Percentiles rank a stretch among this genome's conserved stretches.
phyloP scores from a whole-genome alignment of 1,140 invertebrate species.

The Thrips palmi region DNA sequence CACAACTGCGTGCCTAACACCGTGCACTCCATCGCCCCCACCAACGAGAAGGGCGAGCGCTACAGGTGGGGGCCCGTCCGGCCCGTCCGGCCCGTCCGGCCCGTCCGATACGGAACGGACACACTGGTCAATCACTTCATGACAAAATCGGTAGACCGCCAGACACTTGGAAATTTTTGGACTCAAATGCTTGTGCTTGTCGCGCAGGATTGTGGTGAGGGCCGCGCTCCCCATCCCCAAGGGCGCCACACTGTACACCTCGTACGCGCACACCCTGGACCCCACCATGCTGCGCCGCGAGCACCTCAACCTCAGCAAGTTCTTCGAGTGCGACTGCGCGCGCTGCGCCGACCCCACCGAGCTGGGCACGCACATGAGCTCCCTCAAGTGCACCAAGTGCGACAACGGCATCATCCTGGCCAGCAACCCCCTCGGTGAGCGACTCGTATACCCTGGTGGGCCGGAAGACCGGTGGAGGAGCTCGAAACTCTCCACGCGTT shows the following conservation, averaged over 20 bases:
- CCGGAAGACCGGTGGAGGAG: too few relatives aligned
- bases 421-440: slow-evolving; percentile 37
- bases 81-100: background rate
- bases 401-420: slow-evolving; percentile 48
- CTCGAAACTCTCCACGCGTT: background rate
- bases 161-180: background rate
- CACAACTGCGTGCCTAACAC: slow-evolving; percentile 58
- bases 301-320: slow-evolving; percentile 49
- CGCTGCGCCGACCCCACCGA: slow-evolving; percentile 60
- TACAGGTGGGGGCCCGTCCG: slow-evolving; percentile 15
- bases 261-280: slow-evolving; percentile 51
- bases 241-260: slow-evolving; percentile 42
- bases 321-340: slow-evolving; percentile 50
- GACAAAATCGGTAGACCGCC: background rate
- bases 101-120: background rate
- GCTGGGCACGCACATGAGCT: slow-evolving; percentile 53
- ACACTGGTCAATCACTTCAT: background rate
- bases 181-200: background rate
- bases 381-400: slow-evolving; percentile 57
- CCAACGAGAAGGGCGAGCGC: too few relatives aligned
- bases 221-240: slow-evolving; percentile 41
- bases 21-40: slow-evolving; percentile 35
- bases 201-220: slow-evolving; percentile 29
- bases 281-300: slow-evolving; percentile 48
- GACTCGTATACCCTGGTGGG: too few relatives aligned